Conservation (phyloP, 2,888 invertebrate genomes). For the Cryptocheilus praepositus region DNA sequence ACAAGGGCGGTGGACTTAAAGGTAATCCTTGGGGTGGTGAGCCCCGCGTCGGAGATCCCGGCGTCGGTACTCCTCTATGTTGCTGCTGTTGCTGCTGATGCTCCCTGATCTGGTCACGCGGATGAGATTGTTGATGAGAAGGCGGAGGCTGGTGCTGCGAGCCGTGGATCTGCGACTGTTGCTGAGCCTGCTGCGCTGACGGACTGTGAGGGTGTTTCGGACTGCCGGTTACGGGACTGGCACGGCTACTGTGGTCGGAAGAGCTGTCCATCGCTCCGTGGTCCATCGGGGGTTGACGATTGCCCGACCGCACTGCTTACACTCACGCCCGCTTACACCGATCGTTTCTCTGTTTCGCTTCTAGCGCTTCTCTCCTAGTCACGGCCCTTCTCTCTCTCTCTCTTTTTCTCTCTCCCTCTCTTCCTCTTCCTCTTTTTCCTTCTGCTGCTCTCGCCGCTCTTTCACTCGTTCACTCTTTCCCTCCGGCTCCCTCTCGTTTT, state of each 20-base stretch:
- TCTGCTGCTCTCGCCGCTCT: background rate
- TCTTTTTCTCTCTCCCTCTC: background rate
- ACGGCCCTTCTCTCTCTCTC: background rate
- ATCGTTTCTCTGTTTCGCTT: background rate
- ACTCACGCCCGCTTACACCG: background rate
- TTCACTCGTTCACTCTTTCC: too few relatives aligned
- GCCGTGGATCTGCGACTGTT: slow-evolving; percentile 59
- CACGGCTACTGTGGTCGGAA: slow-evolving; percentile 75
- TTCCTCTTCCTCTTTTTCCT: background rate
- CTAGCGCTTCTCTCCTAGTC: background rate
- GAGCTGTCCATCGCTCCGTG: slow-evolving; percentile 75
- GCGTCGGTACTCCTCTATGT: slow-evolving; percentile 75
- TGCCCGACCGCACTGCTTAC: slow-evolving; percentile 1
- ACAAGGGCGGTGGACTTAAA: slow-evolving; percentile 81
- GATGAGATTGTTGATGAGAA: slow-evolving; percentile 63
- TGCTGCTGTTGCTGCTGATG: slow-evolving; percentile 73
- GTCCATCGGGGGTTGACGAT: slow-evolving; percentile 58
- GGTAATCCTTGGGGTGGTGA: slow-evolving; percentile 78
- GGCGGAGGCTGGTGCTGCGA: slow-evolving; percentile 65
- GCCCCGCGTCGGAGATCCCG: slow-evolving; percentile 74
- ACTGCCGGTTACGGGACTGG: slow-evolving; percentile 72
- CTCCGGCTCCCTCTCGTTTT: too few relatives aligned
- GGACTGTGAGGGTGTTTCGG: slow-evolving; percentile 71
- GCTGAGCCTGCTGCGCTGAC: slow-evolving; percentile 60
- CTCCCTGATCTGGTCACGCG: slow-evolving; percentile 63